phyloP scores from a whole-genome alignment of 2,797 vertebrate species.

The Hippopotamyrus pictus region DNA sequence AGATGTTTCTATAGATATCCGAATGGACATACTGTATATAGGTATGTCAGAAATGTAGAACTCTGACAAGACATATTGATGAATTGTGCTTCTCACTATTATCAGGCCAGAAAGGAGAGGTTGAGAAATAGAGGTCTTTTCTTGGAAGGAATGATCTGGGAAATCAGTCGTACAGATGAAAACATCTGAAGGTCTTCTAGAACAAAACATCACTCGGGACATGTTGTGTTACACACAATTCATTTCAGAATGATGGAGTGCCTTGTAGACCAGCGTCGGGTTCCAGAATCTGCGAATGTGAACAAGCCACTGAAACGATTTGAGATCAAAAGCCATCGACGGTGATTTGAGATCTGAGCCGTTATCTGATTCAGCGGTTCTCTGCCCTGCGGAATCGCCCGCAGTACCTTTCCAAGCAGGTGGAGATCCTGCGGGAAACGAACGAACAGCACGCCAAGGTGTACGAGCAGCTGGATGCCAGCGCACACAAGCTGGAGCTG shows the following conservation, averaged over 20 bases:
- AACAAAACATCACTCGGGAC: background rate
- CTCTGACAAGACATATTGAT: background rate
- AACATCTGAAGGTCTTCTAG: background rate
- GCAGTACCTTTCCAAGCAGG: slow-evolving; percentile 90
- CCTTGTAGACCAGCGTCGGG: background rate
- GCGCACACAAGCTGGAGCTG: slow-evolving; percentile 85
- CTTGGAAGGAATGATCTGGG: background rate
- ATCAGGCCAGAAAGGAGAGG: background rate
- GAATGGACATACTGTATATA: background rate
- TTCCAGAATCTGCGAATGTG: background rate
- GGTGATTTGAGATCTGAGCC: background rate
- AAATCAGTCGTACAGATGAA: background rate
- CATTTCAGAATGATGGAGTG: background rate
- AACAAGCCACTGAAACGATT: slow-evolving; percentile 10
- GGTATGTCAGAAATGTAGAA: background rate
- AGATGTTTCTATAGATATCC: background rate
- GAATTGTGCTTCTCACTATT: background rate
- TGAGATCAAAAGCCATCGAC: slow-evolving; percentile 6
- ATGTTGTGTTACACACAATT: background rate
- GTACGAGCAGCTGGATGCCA: slow-evolving; percentile 92
- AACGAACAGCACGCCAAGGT: slow-evolving; percentile 95
- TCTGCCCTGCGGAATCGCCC: background rate
- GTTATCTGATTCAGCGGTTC: background rate
- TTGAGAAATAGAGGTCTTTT: background rate
- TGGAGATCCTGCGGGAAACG: slow-evolving; percentile 85